Percentiles rank a stretch among this genome's conserved stretches.
Evolutionary conservation across 2,888 invertebrate genomes (phyloP).

Genomic region (Caenorhabditis sp.): DNA sequence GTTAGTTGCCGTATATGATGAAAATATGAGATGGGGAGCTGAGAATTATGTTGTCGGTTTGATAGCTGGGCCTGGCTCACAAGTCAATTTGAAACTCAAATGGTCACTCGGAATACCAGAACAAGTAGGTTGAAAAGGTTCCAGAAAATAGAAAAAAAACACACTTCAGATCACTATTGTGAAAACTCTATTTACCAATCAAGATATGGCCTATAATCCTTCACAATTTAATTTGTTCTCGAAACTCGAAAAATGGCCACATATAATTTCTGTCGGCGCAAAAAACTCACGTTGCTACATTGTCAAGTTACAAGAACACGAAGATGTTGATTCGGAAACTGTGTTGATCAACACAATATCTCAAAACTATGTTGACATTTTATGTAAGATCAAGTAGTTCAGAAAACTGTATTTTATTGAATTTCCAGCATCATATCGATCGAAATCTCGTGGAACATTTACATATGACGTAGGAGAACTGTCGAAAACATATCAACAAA

Average conservation of each 20-base stretch:
- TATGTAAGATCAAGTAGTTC: background rate
- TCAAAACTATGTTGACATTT: slow-evolving; percentile 7
- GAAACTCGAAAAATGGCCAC: slow-evolving; percentile 13
- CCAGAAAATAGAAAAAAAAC: background rate
- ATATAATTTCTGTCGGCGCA: slow-evolving; percentile 23
- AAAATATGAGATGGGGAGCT: slow-evolving; percentile 8
- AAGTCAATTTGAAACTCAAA: slow-evolving; percentile 6
- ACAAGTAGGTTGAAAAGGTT: background rate
- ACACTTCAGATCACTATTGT: slow-evolving; percentile 10
- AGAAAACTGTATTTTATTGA: background rate
- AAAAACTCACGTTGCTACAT: slow-evolving; percentile 6
- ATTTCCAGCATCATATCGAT: slow-evolving; percentile 12
- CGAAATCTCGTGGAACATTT: background rate
- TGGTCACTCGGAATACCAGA: background rate
- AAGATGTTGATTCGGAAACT: background rate
- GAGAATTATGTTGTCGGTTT: slow-evolving; percentile 18
- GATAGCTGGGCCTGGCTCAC: background rate
- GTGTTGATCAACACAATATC: background rate
- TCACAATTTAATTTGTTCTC: slow-evolving; percentile 9
- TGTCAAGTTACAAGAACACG: background rate
- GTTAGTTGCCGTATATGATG: slow-evolving; percentile 16
- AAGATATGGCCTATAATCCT: slow-evolving; percentile 10
- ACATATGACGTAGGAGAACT: background rate
- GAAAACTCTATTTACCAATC: slow-evolving; percentile 19
- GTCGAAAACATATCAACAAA: slow-evolving; percentile 2